Percentiles rank a stretch among this genome's conserved stretches.
Conservation (phyloP, 2,797 vertebrate species). For the Acanthurus lineatus region DNA sequence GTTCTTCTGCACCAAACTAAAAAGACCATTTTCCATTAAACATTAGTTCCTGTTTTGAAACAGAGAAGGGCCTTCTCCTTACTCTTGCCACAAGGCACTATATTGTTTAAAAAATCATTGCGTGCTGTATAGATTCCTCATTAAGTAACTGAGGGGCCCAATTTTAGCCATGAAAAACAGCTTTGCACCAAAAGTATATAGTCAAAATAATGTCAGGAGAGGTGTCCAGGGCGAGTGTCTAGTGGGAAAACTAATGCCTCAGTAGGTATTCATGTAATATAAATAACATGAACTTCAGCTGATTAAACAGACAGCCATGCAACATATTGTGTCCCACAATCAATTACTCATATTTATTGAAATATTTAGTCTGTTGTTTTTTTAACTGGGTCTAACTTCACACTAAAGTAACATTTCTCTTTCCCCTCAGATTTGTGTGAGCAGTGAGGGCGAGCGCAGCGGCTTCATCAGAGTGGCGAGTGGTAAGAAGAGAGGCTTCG, state of each 20-base stretch:
- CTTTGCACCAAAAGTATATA: not conserved
- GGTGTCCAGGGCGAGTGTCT: not conserved
- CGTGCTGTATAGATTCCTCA: too few relatives aligned
- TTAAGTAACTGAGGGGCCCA: not conserved
- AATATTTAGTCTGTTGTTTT: not conserved
- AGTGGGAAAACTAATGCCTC: not conserved
- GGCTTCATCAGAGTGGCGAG: slow-evolving; percentile 94
- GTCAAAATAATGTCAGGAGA: not conserved
- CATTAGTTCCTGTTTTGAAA: not conserved
- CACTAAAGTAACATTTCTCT: slow-evolving; percentile 9
- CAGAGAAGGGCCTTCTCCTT: not conserved
- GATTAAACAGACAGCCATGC: not conserved
- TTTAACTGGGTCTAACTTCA: too few relatives aligned
- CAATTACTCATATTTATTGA: not conserved
- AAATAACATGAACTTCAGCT: not conserved
- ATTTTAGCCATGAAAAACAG: not conserved
- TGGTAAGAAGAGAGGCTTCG: slow-evolving; percentile 95
- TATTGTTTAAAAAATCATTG: not conserved
- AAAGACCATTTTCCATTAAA: too few relatives aligned
- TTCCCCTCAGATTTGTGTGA: slow-evolving; percentile 92
- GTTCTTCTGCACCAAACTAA: not conserved
- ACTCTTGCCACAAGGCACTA: not conserved
- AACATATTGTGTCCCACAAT: not conserved
- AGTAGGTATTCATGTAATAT: not conserved
- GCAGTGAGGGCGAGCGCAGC: slow-evolving; percentile 89